Conservation (phyloP, 53 echinoderm and acorn worm species). For the Holothuria scabra region DNA sequence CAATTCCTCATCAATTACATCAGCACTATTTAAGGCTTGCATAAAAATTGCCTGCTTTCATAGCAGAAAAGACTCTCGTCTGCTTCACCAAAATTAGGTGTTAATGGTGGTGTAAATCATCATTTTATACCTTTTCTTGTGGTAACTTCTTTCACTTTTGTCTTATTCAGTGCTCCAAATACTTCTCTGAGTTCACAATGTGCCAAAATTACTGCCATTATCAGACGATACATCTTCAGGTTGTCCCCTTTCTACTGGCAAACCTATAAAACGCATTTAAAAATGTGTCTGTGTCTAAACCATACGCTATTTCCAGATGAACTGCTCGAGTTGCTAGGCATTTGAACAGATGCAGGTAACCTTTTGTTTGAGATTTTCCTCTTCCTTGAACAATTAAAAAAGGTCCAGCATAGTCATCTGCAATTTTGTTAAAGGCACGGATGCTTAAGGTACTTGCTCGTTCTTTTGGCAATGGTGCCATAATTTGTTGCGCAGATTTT, state of each 20-base stretch:
- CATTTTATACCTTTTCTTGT: slow-evolving; percentile 36
- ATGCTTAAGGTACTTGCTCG: neutral
- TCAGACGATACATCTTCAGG: slow-evolving; percentile 25
- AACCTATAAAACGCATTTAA: slow-evolving; percentile 40
- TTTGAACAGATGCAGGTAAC: slow-evolving; percentile 46
- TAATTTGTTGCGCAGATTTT: slow-evolving; percentile 9
- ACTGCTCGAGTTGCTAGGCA: slow-evolving; percentile 53
- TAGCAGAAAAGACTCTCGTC: slow-evolving; percentile 44
- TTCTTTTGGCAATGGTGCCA: slow-evolving; percentile 23
- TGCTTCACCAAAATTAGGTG: slow-evolving; percentile 45
- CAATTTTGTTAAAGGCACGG: slow-evolving; percentile 28
- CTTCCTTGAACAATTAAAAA: slow-evolving; percentile 49
- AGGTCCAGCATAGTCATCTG: slow-evolving; percentile 53
- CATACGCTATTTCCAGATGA: slow-evolving; percentile 22
- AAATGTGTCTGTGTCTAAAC: slow-evolving; percentile 44
- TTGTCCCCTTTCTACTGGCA: slow-evolving; percentile 24
- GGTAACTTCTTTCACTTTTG: slow-evolving; percentile 10
- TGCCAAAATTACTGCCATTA: slow-evolving; percentile 49
- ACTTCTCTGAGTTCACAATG: neutral
- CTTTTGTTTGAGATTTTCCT: slow-evolving; percentile 25
- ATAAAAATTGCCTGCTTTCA: slow-evolving; percentile 51
- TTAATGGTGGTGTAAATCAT: slow-evolving; percentile 30
- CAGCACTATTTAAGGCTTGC: slow-evolving; percentile 24
- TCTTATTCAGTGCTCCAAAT: neutral
- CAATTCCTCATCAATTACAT: slow-evolving; percentile 48